Percentiles rank a stretch among this genome's conserved stretches.
These are phyloP conservation scores for Leucosticte australis DNA, from an alignment of 2,113 vertebrate genomes.

Conservation along the genomic window DNA sequence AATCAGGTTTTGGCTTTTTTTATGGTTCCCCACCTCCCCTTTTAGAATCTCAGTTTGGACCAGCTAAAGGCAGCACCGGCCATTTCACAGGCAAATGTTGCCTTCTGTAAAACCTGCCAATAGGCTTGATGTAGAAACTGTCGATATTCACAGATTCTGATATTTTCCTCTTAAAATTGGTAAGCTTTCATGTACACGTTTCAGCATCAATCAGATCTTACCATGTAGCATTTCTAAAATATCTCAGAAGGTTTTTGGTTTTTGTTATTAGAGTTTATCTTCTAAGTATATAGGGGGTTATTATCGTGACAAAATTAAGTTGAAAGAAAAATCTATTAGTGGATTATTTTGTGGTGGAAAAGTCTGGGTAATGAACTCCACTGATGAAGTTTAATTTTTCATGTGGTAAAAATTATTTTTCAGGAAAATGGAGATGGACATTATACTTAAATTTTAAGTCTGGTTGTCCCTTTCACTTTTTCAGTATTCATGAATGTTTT, in stretches of 20 bases:
- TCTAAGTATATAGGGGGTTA: background rate
- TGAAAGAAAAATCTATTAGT: background rate
- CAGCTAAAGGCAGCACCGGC: background rate
- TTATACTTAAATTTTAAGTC: background rate
- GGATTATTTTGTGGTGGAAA: background rate
- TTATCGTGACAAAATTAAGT: background rate
- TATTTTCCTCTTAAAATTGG: background rate
- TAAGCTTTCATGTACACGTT: background rate
- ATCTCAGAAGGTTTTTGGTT: background rate
- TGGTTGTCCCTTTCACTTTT: background rate
- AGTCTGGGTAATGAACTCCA: background rate
- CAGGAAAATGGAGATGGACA: background rate
- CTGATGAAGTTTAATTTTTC: slow-evolving; percentile 19
- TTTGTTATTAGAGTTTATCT: background rate
- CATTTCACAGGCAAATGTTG: background rate
- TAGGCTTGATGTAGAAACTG: background rate
- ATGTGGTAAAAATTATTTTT: background rate
- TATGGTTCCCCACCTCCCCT: background rate
- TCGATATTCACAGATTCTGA: background rate
- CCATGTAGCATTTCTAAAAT: background rate
- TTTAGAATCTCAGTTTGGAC: background rate
- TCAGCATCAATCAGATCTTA: background rate
- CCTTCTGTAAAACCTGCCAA: background rate
- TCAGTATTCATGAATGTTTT: slow-evolving; percentile 16
- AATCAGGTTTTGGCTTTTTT: background rate